A percentile compares a stretch with the other conserved stretches of the same genome.
Evolutionary conservation across 2,888 invertebrate species (phyloP).

Genomic region (Diabrotica balteata): DNA sequence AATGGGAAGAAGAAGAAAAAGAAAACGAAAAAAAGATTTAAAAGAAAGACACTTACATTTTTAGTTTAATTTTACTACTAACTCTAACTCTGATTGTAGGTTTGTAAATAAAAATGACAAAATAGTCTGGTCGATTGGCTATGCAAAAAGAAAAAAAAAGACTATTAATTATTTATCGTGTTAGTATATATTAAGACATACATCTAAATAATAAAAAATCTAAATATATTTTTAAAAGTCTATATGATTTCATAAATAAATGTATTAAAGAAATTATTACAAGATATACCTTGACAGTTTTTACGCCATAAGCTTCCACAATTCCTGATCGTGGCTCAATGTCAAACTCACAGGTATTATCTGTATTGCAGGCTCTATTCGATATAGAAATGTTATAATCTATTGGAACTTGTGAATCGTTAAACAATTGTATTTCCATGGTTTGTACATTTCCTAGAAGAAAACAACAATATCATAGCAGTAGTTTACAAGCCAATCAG

Average conservation of each 20-base stretch:
- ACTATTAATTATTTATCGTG: too few species aligned
- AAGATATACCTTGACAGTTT: background rate
- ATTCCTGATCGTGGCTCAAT: conserved; percentile 7
- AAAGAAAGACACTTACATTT: too few species aligned
- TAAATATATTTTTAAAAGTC: too few species aligned
- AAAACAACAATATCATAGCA: background rate
- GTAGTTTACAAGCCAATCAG: background rate
- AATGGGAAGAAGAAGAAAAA: too few species aligned
- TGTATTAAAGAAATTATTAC: background rate
- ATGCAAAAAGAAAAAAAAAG: too few species aligned
- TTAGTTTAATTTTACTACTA: too few species aligned
- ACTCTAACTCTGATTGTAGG: too few species aligned
- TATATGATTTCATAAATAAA: background rate
- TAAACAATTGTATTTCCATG: conserved; percentile 62
- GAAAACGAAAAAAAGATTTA: too few species aligned
- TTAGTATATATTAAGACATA: too few species aligned
- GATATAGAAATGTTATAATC: conserved; percentile 47
- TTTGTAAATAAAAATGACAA: too few species aligned
- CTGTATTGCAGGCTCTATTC: background rate
- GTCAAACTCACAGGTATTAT: conserved; percentile 1
- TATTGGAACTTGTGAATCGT: conserved; percentile 66
- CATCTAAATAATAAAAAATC: too few species aligned
- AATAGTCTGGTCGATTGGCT: too few species aligned
- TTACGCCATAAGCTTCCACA: background rate
- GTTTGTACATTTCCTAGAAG: conserved; percentile 15